Evolutionary conservation across 2,113 vertebrate species (phyloP).

Genomic region (Macrotus californicus): DNA sequence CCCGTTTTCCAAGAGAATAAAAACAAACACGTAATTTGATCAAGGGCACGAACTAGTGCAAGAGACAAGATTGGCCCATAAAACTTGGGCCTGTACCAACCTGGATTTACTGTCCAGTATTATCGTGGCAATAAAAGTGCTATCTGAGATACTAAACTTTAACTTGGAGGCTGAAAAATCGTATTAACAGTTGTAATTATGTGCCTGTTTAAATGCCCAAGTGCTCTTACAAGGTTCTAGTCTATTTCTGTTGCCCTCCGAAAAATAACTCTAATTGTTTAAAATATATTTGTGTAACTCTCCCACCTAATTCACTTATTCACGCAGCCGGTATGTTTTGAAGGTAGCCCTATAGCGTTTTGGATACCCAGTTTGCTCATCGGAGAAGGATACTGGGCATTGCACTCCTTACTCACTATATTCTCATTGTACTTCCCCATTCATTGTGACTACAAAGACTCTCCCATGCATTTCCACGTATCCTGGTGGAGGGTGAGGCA

Average conservation of each 20-base stretch:
- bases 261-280: not conserved
- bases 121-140: not conserved
- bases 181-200: not conserved
- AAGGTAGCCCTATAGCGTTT: not conserved
- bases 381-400: not conserved
- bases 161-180: not conserved
- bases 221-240: not conserved
- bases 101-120: not conserved
- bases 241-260: not conserved
- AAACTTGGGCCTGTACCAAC: not conserved
- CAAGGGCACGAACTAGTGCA: not conserved
- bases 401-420: not conserved
- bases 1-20: not conserved
- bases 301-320: not conserved
- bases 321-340: not conserved
- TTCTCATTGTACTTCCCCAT: not conserved
- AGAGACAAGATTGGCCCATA: not conserved
- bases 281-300: not conserved
- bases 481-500: not conserved
- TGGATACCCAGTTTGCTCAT: not conserved
- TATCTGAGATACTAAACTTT: not conserved
- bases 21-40: not conserved
- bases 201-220: not conserved
- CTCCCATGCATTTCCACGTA: not conserved
- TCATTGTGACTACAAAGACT: not conserved